Evolutionary conservation across 2,888 invertebrate species (phyloP), one percentile per base, ranked within the genome.

Genomic region (Tetranychus truncatus): DNA sequence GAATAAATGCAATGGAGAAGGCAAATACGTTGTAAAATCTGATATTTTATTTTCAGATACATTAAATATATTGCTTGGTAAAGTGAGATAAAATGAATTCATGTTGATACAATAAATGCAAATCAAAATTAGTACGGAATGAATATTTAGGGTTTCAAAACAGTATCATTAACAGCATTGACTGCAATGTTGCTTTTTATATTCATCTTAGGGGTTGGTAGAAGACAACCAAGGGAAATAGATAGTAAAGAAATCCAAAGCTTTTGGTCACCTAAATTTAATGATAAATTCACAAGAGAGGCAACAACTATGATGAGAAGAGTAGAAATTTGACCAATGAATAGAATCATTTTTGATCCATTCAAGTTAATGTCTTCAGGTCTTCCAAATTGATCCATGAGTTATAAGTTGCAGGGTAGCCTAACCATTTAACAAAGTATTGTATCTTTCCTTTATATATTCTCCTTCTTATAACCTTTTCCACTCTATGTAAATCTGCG

Each of bases 41-140:
- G 66, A 66, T n/a, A 66, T 66, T 9, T 66, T 66, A 8, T 66
- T 66, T 7, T 66, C 20, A 3, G 18, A 6, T 66, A n/a, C 20
- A 66, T 66, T 66, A 5, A 66, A 5, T 1, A 6, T 20, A 1
- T 66, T 66, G 11, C 66, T 66, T 6, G 66, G 66, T 6, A 66
- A 8, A 7, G 66, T 66, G 5, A 66, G 18, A 20, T 18, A n/a
- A 9, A 66, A 66, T 7, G 9, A 66, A 7, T 66, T 20, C 66
- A 66, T 66, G 3, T 6, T 8, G 66, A 7, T 6, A 66, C 21
- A 21, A 1, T 1, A 21, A 1, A 21, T 1, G 1, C 1, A 1
- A 1, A 21, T 21, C 1, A 1, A 21, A 1, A 21, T 1, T 1
- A 15, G 1, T 1, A 11, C 1, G 1, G 1, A 1, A 1, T 65